Evolutionary conservation across 2,113 vertebrate genomes (phyloP).

Genomic region (Halcyon malimbica): DNA sequence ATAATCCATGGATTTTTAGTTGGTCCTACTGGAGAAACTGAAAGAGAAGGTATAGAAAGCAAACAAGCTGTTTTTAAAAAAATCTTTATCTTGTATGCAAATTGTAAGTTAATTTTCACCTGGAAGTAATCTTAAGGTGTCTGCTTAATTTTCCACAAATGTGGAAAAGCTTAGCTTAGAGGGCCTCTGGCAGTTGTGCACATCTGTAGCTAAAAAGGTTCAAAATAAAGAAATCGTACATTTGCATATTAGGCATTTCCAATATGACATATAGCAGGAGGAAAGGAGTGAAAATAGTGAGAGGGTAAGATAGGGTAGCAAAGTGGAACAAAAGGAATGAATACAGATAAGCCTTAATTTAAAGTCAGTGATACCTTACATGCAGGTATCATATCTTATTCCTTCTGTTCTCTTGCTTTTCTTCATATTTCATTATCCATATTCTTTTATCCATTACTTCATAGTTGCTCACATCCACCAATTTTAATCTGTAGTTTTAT

Average conservation of each 20-base stretch:
- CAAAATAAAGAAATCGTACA: background rate
- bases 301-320: background rate
- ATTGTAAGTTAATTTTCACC: background rate
- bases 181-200: background rate
- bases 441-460: background rate
- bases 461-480: background rate
- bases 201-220: background rate
- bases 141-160: background rate
- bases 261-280: background rate
- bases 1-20: background rate
- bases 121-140: background rate
- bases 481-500: background rate
- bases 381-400: background rate
- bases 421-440: background rate
- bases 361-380: background rate
- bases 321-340: background rate
- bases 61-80: background rate
- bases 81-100: background rate
- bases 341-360: background rate
- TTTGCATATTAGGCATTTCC: background rate
- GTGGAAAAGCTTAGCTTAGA: background rate
- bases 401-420: background rate
- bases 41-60: background rate
- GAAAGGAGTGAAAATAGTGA: background rate
- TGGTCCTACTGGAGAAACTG: background rate